These are phyloP conservation scores for Alligator mississippiensis DNA, from an alignment of 2,113 vertebrate species.

Conservation along the genomic window DNA sequence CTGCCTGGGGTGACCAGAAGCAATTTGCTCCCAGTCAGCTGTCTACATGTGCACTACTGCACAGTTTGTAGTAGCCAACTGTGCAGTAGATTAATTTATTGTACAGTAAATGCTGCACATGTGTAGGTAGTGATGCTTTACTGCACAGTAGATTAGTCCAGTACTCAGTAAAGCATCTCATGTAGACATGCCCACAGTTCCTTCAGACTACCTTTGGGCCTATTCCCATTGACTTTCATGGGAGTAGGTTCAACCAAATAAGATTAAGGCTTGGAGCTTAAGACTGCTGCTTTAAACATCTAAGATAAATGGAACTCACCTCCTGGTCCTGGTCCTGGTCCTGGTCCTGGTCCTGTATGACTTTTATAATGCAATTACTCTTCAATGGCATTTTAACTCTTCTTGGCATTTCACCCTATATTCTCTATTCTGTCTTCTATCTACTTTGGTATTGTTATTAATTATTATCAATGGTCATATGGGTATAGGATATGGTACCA, in stretches of 20 bases:
- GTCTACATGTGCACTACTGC: too few species aligned
- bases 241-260: background rate
- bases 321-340: background rate
- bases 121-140: too few species aligned
- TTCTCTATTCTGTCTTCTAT: background rate
- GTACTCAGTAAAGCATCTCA: too few species aligned
- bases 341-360: background rate
- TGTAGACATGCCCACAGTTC: background rate
- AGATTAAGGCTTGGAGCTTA: background rate
- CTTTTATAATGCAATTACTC: background rate
- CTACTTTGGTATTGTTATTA: background rate
- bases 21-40: too few species aligned
- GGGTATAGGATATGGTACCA: background rate
- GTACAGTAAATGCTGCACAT: too few species aligned
- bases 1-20: too few species aligned
- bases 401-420: background rate
- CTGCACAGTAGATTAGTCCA: too few species aligned
- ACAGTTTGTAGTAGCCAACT: too few species aligned
- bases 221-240: background rate
- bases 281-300: background rate
- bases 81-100: too few species aligned
- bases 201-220: background rate
- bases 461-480: background rate
- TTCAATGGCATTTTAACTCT: background rate
- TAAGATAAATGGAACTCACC: background rate